Evolutionary conservation across 2,797 vertebrate genomes (phyloP).

Genomic region (Notoglanidium macrostoma): DNA sequence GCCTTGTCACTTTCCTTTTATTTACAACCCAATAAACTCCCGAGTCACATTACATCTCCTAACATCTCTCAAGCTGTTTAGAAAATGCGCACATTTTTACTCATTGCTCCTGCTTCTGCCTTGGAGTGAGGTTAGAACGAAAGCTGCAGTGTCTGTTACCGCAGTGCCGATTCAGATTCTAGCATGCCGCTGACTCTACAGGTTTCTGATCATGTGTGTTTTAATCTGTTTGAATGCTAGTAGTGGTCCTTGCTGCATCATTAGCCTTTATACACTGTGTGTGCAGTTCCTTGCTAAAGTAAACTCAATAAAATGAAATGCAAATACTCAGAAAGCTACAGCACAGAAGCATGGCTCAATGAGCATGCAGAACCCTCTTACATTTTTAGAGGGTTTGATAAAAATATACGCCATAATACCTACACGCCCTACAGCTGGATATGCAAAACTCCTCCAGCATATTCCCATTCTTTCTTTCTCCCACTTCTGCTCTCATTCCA

Average conservation of each 20-base stretch:
- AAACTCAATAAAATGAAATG: background rate
- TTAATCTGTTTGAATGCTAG: background rate
- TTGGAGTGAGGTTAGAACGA: background rate
- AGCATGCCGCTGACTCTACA: background rate
- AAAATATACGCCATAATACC: background rate
- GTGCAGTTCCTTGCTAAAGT: background rate
- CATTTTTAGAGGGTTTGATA: background rate
- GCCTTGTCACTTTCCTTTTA: background rate
- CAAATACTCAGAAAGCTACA: background rate
- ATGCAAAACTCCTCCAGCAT: constrained; percentile 13
- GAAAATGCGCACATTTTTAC: background rate
- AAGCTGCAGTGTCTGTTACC: constrained; percentile 1
- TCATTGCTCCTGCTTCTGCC: background rate
- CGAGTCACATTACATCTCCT: background rate
- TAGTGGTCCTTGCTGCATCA: background rate
- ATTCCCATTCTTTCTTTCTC: constrained; percentile 3
- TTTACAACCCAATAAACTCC: constrained; percentile 4
- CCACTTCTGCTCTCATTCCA: constrained; percentile 31
- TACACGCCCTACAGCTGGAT: background rate
- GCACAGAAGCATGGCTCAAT: background rate
- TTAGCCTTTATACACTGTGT: background rate
- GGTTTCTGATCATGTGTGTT: background rate
- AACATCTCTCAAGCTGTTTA: background rate
- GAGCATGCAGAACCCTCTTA: background rate
- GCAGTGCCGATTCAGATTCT: background rate